Percentiles rank a stretch among this genome's conserved stretches.
Conservation (phyloP, 2,113 vertebrate species). For the Syngnathus floridae region DNA sequence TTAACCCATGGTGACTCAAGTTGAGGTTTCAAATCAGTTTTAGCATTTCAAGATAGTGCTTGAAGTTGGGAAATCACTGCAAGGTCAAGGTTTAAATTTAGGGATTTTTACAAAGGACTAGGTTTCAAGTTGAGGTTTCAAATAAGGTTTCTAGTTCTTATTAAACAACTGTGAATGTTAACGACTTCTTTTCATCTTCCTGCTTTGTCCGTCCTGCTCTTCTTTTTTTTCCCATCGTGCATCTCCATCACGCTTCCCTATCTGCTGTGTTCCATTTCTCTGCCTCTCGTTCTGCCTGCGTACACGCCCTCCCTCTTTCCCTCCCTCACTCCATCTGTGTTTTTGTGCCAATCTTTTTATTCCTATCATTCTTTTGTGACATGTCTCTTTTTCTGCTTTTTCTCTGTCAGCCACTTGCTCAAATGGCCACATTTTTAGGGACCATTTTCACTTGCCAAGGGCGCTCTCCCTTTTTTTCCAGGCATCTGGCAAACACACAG, state of each 20-base stretch:
- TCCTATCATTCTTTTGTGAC: conserved; percentile 1
- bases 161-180: neutral
- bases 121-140: too few relatives aligned
- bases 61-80: too few relatives aligned
- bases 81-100: too few relatives aligned
- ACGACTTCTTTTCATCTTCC: conserved; percentile 2
- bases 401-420: conserved; percentile 24
- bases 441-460: conserved; percentile 40
- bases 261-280: neutral
- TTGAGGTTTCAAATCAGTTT: neutral
- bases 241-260: conserved; percentile 1
- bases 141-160: neutral
- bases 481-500: conserved; percentile 21
- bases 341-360: conserved; percentile 8
- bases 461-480: conserved; percentile 30
- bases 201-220: too few relatives aligned
- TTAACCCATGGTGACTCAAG: neutral
- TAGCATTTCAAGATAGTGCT: neutral
- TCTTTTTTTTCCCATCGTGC: neutral
- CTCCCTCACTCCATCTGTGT: neutral
- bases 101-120: too few relatives aligned
- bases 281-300: conserved; percentile 9
- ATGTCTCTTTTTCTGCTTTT: neutral
- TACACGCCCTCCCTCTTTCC: neutral
- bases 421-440: conserved; percentile 35